Percentiles rank a stretch among this genome's conserved stretches.
Evolutionary conservation across 2,113 vertebrate species (phyloP).

Genomic region (Zapus hudsonius): DNA sequence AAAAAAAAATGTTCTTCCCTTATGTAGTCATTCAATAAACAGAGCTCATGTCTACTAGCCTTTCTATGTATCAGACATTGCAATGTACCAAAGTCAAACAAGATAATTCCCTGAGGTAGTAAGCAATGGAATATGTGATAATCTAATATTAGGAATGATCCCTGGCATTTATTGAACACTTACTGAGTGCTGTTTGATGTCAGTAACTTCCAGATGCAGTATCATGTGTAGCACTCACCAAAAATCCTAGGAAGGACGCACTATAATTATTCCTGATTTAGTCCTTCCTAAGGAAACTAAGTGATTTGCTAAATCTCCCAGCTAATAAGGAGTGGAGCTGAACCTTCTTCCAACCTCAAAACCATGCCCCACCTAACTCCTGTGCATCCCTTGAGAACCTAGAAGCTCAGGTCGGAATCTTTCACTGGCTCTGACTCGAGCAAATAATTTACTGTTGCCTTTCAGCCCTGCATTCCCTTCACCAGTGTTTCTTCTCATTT

Average conservation of each 20-base stretch:
- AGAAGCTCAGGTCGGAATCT: background rate
- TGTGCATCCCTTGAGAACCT: background rate
- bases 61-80: background rate
- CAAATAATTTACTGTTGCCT: background rate
- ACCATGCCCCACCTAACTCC: background rate
- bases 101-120: background rate
- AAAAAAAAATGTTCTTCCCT: background rate
- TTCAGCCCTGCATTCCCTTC: background rate
- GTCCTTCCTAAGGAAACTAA: background rate
- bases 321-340: too few species aligned
- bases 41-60: background rate
- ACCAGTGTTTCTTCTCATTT: background rate
- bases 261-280: background rate
- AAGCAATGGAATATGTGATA: background rate
- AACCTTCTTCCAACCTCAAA: background rate
- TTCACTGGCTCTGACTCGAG: background rate
- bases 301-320: background rate
- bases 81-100: background rate
- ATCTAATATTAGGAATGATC: background rate
- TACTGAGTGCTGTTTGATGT: background rate
- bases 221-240: background rate
- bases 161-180: background rate
- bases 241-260: background rate
- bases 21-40: background rate
- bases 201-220: background rate